These are phyloP conservation scores for Stenichneumon culpator DNA, from an alignment of 2,888 invertebrate genomes.

Conservation along the genomic window DNA sequence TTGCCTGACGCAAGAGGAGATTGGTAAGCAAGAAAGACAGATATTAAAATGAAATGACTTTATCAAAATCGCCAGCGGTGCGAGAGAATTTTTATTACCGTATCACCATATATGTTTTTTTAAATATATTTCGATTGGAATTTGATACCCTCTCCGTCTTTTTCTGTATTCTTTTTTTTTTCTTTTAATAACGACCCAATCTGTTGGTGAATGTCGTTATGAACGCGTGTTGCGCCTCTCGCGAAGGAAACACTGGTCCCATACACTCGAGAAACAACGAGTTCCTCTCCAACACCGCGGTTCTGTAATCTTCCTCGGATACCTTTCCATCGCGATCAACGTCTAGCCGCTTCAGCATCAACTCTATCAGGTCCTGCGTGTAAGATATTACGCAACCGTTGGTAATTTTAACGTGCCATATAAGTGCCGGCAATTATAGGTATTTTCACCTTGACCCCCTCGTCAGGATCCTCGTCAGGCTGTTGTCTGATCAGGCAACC, in stretches of 20 bases:
- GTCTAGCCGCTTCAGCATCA: conserved; percentile 87
- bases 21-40: conserved; percentile 11
- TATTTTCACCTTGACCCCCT: conserved; percentile 85
- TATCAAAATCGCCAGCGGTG: conserved; percentile 17
- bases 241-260: conserved; percentile 82
- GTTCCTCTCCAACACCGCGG: conserved; percentile 84
- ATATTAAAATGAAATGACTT: conserved; percentile 32
- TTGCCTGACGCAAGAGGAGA: conserved; percentile 4
- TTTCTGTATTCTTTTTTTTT: not conserved
- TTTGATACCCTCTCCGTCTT: not conserved
- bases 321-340: conserved; percentile 87
- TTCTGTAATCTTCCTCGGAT: conserved; percentile 85
- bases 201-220: conserved; percentile 78
- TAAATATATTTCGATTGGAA: not conserved
- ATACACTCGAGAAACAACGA: conserved; percentile 79
- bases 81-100: conserved; percentile 41
- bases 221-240: conserved; percentile 79
- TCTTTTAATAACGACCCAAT: conserved; percentile 37
- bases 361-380: conserved; percentile 87
- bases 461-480: conserved; percentile 88
- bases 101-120: conserved; percentile 24
- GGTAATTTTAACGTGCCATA: conserved; percentile 11
- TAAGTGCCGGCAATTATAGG: conserved; percentile 31
- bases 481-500: conserved; percentile 85
- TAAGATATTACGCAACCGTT: conserved; percentile 22